Conservation (phyloP, 2,797 vertebrate species). For the Balearica regulorum region DNA sequence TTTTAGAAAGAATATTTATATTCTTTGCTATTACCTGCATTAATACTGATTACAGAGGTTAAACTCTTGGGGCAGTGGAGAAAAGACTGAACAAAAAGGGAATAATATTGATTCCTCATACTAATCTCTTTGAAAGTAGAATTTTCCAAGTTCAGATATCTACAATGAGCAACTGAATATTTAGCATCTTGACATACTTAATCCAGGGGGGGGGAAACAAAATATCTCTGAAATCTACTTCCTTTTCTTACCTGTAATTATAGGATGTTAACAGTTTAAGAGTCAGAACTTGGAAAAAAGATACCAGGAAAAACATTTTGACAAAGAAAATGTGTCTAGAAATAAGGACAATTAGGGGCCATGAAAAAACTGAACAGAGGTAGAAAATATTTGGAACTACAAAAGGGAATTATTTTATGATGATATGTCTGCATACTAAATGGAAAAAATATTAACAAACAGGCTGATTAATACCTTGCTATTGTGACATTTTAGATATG, state of each 20-base stretch:
- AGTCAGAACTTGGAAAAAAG: neutral
- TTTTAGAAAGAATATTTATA: neutral
- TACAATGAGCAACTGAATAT: neutral
- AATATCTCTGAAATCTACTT: neutral
- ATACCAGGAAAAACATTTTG: neutral
- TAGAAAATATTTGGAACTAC: neutral
- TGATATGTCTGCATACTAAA: neutral
- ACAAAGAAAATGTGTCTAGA: neutral
- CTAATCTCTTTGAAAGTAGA: neutral
- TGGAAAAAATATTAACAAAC: neutral
- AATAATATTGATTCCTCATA: neutral
- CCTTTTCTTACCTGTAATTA: neutral
- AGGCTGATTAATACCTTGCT: neutral
- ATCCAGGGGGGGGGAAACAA: neutral
- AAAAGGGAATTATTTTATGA: neutral
- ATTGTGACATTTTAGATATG: neutral
- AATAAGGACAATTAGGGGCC: neutral
- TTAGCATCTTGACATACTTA: neutral
- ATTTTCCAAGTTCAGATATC: neutral
- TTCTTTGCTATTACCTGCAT: neutral
- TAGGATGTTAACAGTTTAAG: neutral
- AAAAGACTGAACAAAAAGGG: neutral
- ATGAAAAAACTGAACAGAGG: neutral
- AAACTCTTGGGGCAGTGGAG: neutral
- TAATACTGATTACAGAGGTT: neutral